Evolutionary conservation across 2,888 invertebrate species (phyloP).

Genomic region (Lasiommata megera): DNA sequence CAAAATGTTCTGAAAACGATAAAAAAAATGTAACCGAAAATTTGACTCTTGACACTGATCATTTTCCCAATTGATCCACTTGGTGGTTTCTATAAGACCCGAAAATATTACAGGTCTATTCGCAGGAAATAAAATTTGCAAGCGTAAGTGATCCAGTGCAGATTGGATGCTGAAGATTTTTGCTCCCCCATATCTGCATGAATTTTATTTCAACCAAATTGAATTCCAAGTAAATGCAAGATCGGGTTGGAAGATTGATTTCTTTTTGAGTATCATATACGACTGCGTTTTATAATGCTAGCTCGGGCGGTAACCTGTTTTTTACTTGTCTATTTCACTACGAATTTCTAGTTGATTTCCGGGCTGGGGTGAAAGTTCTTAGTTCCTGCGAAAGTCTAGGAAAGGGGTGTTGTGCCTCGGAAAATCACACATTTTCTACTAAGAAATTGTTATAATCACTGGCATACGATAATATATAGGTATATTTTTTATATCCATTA

Average conservation of each 20-base stretch:
- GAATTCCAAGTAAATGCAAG: constrained; percentile 9
- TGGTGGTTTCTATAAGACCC: neutral
- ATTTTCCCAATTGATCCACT: neutral
- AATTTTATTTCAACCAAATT: constrained; percentile 7
- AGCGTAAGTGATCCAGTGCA: constrained; percentile 1
- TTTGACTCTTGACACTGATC: neutral
- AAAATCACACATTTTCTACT: too few species aligned
- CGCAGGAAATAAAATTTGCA: constrained; percentile 2
- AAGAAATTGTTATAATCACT: too few species aligned
- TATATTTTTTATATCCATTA: too few species aligned
- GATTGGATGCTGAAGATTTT: constrained; percentile 2
- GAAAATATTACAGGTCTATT: neutral
- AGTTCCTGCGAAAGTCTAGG: too few species aligned
- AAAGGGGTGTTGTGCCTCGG: too few species aligned
- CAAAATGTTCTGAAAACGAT: neutral
- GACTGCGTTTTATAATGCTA: too few species aligned
- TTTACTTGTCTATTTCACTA: too few species aligned
- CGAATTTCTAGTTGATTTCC: too few species aligned
- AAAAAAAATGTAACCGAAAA: too few species aligned
- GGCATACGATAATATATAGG: too few species aligned
- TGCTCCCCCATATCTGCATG: constrained; percentile 5
- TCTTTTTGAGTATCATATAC: neutral
- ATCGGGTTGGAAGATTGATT: neutral
- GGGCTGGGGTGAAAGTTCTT: too few species aligned
- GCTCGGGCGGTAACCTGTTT: too few species aligned